Evolutionary conservation across 2,888 invertebrate genomes (phyloP), one percentile per base, ranked within the genome.

Genomic region (Melanophora roralis): DNA sequence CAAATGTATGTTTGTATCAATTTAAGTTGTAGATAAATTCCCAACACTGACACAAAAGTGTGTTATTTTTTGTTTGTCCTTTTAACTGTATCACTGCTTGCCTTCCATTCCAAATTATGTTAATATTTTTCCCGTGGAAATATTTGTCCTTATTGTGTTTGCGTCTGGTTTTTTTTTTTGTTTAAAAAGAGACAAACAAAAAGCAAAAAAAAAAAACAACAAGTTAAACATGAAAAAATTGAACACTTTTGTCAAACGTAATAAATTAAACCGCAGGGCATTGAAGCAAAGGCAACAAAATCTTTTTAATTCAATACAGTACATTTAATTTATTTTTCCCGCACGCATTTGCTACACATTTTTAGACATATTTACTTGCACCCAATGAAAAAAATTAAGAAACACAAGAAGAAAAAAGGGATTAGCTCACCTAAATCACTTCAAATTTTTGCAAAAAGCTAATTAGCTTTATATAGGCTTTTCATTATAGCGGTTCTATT

Each of bases 141-240:
- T 51, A 11, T 59, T 34, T 69, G 14, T 47, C 57, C 14, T 47
- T 32, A 19, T 38, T 64, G 19, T 59, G 21, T 38, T 27, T 47
- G 11, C 23, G 7, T 23, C 12, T 8, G 51, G 32, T 53, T 11
- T n/a, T n/a, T n/a, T 23, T 16, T 40, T 47, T 38, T 38, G 36
- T 36, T 36, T 55, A 21, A 75, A 53, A 75, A 45, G 73, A 81
- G 59, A 69, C 55, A 38, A 65, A 14, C 45, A 60, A 40, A 55
- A 53, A 47, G 11, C 12, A 4, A 11, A 14, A 36, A 12, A 73
- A 74, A 62, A n/a, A n/a, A n/a, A n/a, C n/a, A n/a, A 67, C 55
- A 85, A 85, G 83, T 83, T 84, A 82, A 84, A 86, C 86, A 86
- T 85, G 86, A 85, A 85, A 84, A 85, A 86, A 85, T 84, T 86